Percentiles rank a stretch among this genome's conserved stretches.
Conservation (phyloP, 2,797 vertebrate genomes). For the Choloepus didactylus region DNA sequence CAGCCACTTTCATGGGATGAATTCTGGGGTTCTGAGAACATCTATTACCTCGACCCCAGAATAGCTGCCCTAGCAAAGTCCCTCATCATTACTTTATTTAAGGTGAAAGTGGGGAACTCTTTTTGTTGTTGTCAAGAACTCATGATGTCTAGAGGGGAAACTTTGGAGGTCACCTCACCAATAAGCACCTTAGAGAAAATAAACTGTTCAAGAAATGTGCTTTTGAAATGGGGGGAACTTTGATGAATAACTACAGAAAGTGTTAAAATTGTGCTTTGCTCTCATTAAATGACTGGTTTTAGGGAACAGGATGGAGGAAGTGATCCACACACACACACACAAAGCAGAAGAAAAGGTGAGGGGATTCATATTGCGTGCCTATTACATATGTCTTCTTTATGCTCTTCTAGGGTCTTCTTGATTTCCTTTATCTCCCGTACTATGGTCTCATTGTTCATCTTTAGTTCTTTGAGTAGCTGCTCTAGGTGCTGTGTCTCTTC, state of each 20-base stretch:
- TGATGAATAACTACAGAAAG: constrained; percentile 9
- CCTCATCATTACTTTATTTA: neutral
- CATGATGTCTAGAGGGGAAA: neutral
- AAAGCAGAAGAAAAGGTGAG: neutral
- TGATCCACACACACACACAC: neutral
- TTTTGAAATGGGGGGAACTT: constrained; percentile 3
- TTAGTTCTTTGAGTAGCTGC: too few species aligned
- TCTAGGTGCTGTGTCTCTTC: too few species aligned
- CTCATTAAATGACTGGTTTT: neutral
- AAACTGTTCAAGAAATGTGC: neutral
- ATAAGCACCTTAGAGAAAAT: neutral
- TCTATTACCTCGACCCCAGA: neutral
- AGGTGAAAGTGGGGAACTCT: neutral
- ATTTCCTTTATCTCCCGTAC: too few species aligned
- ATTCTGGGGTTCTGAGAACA: constrained; percentile 27
- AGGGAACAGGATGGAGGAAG: neutral
- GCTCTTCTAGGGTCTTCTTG: too few species aligned
- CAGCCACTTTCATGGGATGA: neutral
- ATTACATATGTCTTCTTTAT: too few species aligned
- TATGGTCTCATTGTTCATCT: too few species aligned
- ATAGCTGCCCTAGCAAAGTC: neutral
- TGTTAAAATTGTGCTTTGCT: neutral
- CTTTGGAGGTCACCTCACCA: neutral
- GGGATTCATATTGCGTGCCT: neutral
- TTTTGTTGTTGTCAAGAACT: neutral